These are phyloP conservation scores for Oxyruncus cristatus DNA, from an alignment of 2,113 vertebrate genomes.

Conservation along the genomic window DNA sequence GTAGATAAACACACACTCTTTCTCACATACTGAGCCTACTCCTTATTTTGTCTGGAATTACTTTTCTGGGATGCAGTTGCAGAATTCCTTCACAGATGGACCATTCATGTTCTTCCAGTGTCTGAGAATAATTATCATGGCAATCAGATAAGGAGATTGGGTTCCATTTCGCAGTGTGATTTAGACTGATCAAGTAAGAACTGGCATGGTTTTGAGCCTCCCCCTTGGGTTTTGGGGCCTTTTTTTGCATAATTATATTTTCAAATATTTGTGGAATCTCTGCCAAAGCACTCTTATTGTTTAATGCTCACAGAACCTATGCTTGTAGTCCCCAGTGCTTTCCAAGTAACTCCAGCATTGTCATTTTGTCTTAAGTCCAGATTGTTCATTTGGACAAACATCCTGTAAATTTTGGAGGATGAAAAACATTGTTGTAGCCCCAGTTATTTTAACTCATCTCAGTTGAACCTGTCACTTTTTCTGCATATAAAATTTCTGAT, in stretches of 20 bases:
- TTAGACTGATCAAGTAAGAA: neutral
- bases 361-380: neutral
- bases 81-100: conserved; percentile 27
- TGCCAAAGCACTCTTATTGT: neutral
- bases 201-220: neutral
- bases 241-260: neutral
- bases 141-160: neutral
- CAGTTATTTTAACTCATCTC: neutral
- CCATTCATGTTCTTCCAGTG: neutral
- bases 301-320: neutral
- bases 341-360: neutral
- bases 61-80: neutral
- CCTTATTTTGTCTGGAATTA: neutral
- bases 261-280: neutral
- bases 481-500: neutral
- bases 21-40: neutral
- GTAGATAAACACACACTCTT: too few relatives aligned
- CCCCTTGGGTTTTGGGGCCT: neutral
- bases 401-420: neutral
- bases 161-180: neutral
- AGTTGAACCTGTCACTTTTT: neutral
- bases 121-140: neutral
- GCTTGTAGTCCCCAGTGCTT: neutral
- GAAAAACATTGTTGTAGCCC: neutral
- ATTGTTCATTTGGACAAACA: neutral